These are phyloP conservation scores for Drosophila sucinea DNA, from an alignment of 1,140 invertebrate genomes.

Conservation along the genomic window DNA sequence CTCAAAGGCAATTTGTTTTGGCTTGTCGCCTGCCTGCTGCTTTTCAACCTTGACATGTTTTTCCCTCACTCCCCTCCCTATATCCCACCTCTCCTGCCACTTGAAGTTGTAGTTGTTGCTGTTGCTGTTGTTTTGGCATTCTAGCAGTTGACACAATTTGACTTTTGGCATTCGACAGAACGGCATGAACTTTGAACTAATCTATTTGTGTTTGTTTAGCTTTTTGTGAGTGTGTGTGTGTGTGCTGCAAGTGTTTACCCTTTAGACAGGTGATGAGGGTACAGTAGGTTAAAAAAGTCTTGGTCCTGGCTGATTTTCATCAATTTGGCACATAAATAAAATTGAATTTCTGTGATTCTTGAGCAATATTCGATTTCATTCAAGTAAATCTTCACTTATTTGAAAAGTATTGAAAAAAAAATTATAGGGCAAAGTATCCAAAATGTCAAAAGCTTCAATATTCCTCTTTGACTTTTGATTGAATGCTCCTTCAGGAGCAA, in stretches of 20 bases:
- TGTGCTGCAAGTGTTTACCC: slow-evolving; percentile 14
- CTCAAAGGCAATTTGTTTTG: slow-evolving; percentile 66
- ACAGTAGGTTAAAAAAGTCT: slow-evolving; percentile 3
- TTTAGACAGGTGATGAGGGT: slow-evolving; percentile 34
- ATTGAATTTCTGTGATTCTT: not conserved
- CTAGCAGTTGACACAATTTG: slow-evolving; percentile 71
- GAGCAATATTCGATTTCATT: not conserved
- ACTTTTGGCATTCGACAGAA: slow-evolving; percentile 64
- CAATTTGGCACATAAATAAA: not conserved
- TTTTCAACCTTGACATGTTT: slow-evolving; percentile 36
- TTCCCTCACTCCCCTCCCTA: not conserved
- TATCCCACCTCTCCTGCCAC: not conserved
- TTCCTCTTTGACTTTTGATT: no score
- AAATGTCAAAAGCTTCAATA: no score
- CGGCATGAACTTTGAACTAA: slow-evolving; percentile 72
- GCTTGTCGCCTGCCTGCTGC: slow-evolving; percentile 49
- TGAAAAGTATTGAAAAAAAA: no score
- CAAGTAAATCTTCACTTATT: not conserved
- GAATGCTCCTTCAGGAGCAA: no score
- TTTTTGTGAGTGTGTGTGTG: slow-evolving; percentile 36
- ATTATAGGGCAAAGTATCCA: no score
- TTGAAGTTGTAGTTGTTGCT: not conserved
- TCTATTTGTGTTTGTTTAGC: slow-evolving; percentile 79
- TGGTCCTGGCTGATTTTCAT: not conserved
- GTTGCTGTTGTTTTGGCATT: slow-evolving; percentile 32